Percentiles rank a stretch among this genome's conserved stretches.
Evolutionary conservation across 2,888 invertebrate species (phyloP).

Genomic region (Agelastica alni): DNA sequence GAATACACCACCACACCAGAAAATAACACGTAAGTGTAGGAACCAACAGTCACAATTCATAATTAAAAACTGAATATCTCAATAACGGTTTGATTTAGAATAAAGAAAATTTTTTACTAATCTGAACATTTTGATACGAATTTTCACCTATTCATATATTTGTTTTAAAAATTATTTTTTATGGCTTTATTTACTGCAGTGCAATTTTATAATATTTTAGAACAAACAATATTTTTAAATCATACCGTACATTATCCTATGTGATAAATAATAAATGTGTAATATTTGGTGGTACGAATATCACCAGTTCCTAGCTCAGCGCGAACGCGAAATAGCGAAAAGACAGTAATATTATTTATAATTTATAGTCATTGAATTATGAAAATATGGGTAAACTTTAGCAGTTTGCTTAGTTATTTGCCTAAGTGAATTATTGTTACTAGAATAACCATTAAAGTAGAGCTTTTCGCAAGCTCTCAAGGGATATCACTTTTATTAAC

Average conservation of each 20-base stretch:
- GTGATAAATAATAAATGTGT: background rate
- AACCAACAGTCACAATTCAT: too few species aligned
- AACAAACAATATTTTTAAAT: background rate
- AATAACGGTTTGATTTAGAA: too few species aligned
- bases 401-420: conserved; percentile 38
- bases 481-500: conserved; percentile 19
- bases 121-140: too few species aligned
- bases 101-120: too few species aligned
- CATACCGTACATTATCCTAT: background rate
- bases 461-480: conserved; percentile 12
- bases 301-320: background rate
- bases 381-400: conserved; percentile 40
- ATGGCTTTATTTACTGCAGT: too few species aligned
- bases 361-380: conserved; percentile 42
- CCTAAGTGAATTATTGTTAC: conserved; percentile 43
- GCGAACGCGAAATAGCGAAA: conserved; percentile 3
- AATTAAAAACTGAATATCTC: too few species aligned
- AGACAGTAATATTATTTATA: conserved; percentile 39
- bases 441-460: conserved; percentile 37
- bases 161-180: too few species aligned
- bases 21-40: too few species aligned
- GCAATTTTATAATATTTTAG: too few species aligned
- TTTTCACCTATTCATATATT: too few species aligned
- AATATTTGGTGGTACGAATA: background rate
- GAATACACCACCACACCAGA: too few species aligned